Base-by-base conservation (phyloP, 2,888 invertebrate genomes). In the Pristionchus entomophagus region DNA sequence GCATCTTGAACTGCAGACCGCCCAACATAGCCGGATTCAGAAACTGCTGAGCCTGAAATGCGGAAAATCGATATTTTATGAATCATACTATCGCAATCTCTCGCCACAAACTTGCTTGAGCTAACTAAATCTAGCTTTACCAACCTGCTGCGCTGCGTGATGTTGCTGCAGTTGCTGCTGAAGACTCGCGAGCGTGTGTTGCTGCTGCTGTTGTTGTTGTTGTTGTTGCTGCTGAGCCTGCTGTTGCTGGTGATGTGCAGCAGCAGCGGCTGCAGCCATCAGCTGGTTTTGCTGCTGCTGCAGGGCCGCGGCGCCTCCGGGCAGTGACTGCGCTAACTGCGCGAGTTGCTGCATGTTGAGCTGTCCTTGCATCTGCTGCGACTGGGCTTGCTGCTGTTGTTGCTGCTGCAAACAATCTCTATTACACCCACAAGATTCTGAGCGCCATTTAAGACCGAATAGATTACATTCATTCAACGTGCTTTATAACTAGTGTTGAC, bases 111-210 rank as follows among this genome's bases (percentile, higher is more conserved):
- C 6, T 14, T 45, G 45, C 14, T n/a, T n/a, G n/a, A n/a, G n/a
- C n/a, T n/a, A n/a, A n/a, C n/a, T n/a, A n/a, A 56, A 17, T 56
- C 3, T 2, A 2, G 56, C 22, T 8, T 19, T 56, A 56, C 8
- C 56, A 17, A 62, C 62, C 62, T 62, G 56, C 51, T 51, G 51
- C 49, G 73, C 32, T n/a, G 53, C 86, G 17, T 78, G 45, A n/a
- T 80, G 77, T 26, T 65, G 73, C 41, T 85, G 86, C 45, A 51
- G 86, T 14, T 59, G 86, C 65, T 86, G 86, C 51, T 59, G 86
- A 1, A 80, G 53, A n/a, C 41, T 49, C 5, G 84, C 84, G 8
- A 82, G 35, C 38, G 51, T 65, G 22, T 69, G 38, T 22, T 78
- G 49, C 41, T 77, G 53, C 41, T 77, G 78, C 41, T 81, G 82